Percentiles rank a stretch among this genome's conserved stretches.
phyloP scores from a whole-genome alignment of 2,797 vertebrate genomes.

The Danio choprae region DNA sequence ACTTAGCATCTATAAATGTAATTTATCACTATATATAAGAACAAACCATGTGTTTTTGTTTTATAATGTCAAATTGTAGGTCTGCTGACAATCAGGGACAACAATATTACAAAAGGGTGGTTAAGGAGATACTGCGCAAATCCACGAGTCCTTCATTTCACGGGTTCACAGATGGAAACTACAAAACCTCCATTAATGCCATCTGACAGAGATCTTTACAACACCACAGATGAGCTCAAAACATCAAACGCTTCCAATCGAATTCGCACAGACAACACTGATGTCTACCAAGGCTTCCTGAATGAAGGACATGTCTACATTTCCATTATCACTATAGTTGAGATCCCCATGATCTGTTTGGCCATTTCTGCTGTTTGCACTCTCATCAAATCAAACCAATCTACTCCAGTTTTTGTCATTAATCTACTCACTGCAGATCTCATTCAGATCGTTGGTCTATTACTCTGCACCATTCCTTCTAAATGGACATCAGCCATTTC shows the following conservation, averaged over 20 bases:
- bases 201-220: background rate
- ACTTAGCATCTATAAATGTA: too few relatives aligned
- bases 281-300: too few relatives aligned
- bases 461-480: too few relatives aligned
- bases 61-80: too few relatives aligned
- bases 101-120: too few relatives aligned
- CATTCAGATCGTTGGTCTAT: background rate
- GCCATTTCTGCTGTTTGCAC: background rate
- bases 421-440: background rate
- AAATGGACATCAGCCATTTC: rapidly evolving
- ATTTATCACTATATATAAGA: too few relatives aligned
- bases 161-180: background rate
- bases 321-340: background rate
- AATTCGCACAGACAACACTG: background rate
- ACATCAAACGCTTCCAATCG: background rate
- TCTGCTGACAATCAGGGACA: too few relatives aligned
- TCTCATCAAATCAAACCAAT: background rate
- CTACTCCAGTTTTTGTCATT: background rate
- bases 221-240: background rate
- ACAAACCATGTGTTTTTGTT: too few relatives aligned
- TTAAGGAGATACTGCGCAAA: too few relatives aligned
- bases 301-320: background rate
- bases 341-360: background rate
- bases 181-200: background rate
- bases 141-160: background rate